Percentiles rank a stretch among this genome's conserved stretches.
Conservation (phyloP, 2,113 vertebrate genomes). For the Prinia subflava region DNA sequence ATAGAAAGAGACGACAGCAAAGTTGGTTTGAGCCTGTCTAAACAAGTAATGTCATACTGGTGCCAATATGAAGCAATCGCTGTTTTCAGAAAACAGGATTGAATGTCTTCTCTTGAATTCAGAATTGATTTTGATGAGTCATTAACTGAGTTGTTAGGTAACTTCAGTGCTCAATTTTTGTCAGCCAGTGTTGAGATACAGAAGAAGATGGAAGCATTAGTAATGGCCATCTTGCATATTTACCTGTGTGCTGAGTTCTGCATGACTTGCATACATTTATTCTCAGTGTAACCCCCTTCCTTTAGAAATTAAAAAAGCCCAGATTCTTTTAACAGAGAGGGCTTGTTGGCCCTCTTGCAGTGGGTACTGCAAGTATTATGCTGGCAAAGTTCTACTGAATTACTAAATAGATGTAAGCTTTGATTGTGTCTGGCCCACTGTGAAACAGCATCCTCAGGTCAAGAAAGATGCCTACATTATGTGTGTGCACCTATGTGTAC, state of each 20-base stretch:
- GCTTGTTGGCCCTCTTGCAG: background rate
- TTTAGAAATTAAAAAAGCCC: background rate
- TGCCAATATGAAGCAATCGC: slow-evolving; percentile 17
- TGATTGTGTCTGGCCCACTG: background rate
- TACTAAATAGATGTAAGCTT: background rate
- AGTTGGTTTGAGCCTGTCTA: background rate
- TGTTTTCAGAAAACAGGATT: slow-evolving; percentile 9
- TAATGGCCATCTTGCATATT: background rate
- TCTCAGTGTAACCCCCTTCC: background rate
- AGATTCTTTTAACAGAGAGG: background rate
- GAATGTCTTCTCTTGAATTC: background rate
- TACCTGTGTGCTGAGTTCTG: background rate
- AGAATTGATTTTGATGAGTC: background rate
- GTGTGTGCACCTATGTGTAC: background rate
- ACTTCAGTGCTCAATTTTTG: background rate
- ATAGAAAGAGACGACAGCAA: slow-evolving; percentile 14
- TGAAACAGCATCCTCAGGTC: background rate
- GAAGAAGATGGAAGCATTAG: background rate
- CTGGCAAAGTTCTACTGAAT: background rate
- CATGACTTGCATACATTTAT: background rate
- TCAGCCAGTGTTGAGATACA: background rate
- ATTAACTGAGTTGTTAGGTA: background rate
- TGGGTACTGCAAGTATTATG: background rate
- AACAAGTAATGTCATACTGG: background rate
- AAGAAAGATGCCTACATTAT: background rate